A percentile compares a stretch with the other conserved stretches of the same genome.
Conservation (phyloP, 1,140 invertebrate species). For the Pseudomyrmex gracilis region DNA sequence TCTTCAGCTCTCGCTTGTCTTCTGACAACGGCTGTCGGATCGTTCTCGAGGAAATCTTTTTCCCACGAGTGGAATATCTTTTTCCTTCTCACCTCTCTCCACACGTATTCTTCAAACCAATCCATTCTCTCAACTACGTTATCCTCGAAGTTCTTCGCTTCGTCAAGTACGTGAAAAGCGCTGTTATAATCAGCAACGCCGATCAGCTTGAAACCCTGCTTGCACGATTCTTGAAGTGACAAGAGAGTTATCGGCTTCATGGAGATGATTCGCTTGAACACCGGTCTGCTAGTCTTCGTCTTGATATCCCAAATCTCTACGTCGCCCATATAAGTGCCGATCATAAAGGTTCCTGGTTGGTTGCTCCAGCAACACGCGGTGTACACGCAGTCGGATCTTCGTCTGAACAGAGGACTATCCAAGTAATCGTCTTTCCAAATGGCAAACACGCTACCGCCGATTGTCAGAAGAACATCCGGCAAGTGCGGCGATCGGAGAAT, state of each 20-base stretch:
- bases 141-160: conserved; percentile 47
- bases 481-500: conserved; percentile 87
- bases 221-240: not conserved
- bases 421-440: conserved; percentile 86
- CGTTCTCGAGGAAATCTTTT: conserved; percentile 70
- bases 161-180: conserved; percentile 69
- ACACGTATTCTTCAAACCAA: conserved; percentile 79
- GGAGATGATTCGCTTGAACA: conserved; percentile 73
- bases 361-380: conserved; percentile 85
- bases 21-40: conserved; percentile 66
- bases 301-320: conserved; percentile 87
- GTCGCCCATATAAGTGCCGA: conserved; percentile 84
- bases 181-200: conserved; percentile 74
- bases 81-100: conserved; percentile 77
- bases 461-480: conserved; percentile 86
- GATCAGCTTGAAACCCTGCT: conserved; percentile 49
- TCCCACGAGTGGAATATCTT: conserved; percentile 77
- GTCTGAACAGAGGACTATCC: conserved; percentile 86
- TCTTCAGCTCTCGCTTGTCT: conserved; percentile 68
- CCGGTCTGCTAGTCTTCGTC: conserved; percentile 69
- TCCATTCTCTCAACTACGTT: conserved; percentile 71
- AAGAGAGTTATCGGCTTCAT: conserved; percentile 73
- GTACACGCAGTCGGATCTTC: conserved; percentile 83
- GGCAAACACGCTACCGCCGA: conserved; percentile 87
- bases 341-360: conserved; percentile 83